Percentiles rank a stretch among this genome's conserved stretches.
Evolutionary conservation across 30 jellyfish, hydroid and myxozoan genomes (phyloP).

Genomic region (Hydractinia echinata): DNA sequence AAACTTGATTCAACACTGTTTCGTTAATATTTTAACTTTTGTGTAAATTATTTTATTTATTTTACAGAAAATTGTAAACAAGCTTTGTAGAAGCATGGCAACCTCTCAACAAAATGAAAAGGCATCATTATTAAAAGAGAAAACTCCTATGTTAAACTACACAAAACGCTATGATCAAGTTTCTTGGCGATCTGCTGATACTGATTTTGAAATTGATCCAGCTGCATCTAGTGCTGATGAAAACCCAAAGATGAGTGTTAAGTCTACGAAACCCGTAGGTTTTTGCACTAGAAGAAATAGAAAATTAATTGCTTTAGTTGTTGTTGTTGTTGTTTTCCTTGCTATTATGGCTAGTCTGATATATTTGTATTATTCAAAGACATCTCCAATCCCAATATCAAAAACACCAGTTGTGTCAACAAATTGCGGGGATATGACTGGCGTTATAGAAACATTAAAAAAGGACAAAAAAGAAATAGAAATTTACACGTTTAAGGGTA

Average conservation of each 20-base stretch:
- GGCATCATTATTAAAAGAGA: constrained; percentile 10
- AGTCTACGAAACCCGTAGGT: not conserved
- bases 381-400: not conserved
- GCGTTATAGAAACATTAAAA: constrained; percentile 15
- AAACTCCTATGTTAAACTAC: constrained; percentile 20
- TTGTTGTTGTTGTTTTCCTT: constrained; percentile 32
- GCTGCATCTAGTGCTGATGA: constrained; percentile 16
- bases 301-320: constrained; percentile 29
- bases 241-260: not conserved
- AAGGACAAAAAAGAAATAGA: constrained; percentile 14
- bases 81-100: too few relatives aligned
- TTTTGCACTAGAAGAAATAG: constrained; percentile 28
- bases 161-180: constrained; percentile 48
- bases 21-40: too few relatives aligned
- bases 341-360: constrained; percentile 28
- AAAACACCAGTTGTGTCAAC: constrained; percentile 13
- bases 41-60: too few relatives aligned
- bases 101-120: not conserved
- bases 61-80: too few relatives aligned
- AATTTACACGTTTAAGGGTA: constrained; percentile 60
- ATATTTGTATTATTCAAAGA: constrained; percentile 24
- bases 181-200: constrained; percentile 48
- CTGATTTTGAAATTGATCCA: constrained; percentile 36
- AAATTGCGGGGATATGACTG: constrained; percentile 28
- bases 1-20: too few relatives aligned